Evolutionary conservation across 2,113 vertebrate genomes (phyloP).

Genomic region (Gambusia affinis): DNA sequence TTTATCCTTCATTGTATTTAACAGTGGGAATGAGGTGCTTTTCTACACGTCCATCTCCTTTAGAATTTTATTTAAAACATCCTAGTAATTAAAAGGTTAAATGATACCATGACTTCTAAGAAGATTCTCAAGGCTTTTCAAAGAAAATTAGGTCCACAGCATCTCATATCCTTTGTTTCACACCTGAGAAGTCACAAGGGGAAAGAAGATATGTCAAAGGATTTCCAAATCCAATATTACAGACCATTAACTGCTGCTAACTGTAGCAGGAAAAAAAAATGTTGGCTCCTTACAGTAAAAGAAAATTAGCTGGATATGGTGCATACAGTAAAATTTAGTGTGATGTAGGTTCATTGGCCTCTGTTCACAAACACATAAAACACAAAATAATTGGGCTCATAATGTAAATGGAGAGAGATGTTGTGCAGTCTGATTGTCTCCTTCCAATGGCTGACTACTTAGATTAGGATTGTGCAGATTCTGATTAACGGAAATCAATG

Average conservation of each 20-base stretch:
- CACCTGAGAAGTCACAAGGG: neutral
- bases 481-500: constrained; percentile 55
- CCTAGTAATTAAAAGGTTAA: neutral
- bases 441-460: constrained; percentile 47
- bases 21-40: neutral
- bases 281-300: too few species aligned
- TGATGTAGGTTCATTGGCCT: neutral
- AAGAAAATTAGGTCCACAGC: neutral
- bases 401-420: constrained; percentile 47
- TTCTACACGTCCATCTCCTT: neutral
- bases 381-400: constrained; percentile 38
- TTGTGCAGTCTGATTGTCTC: constrained; percentile 40
- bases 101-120: neutral
- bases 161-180: neutral
- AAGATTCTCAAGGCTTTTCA: neutral
- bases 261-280: neutral
- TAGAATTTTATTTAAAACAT: neutral
- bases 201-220: neutral
- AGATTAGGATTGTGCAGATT: constrained; percentile 24
- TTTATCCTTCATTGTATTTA: neutral
- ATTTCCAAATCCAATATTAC: neutral
- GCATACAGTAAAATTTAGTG: constrained; percentile 8
- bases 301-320: constrained; percentile 4
- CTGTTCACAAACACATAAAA: constrained; percentile 14
- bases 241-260: neutral